Evolutionary conservation across 2,888 invertebrate species (phyloP).

Genomic region (Erpobdella octoculata): DNA sequence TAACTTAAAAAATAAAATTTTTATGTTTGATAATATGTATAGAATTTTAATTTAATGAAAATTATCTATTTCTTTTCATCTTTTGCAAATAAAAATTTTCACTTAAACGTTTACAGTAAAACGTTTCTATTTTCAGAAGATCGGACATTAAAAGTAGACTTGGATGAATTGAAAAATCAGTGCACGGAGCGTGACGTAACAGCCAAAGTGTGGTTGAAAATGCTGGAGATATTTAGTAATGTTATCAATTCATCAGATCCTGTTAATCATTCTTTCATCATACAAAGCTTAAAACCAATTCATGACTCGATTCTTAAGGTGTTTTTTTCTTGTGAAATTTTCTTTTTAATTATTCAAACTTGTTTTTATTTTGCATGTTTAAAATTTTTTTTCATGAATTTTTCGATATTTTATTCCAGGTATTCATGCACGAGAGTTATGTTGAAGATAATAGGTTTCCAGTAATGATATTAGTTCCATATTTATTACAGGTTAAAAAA

Average conservation of each 20-base stretch:
- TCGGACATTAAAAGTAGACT: neutral
- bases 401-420: neutral
- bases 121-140: neutral
- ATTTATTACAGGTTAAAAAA: neutral
- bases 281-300: neutral
- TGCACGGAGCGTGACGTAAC: neutral
- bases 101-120: neutral
- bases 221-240: neutral
- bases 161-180: neutral
- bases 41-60: too few relatives aligned
- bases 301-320: slow-evolving; percentile 10
- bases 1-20: too few relatives aligned
- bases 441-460: neutral
- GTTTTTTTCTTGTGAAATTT: neutral
- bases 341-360: neutral
- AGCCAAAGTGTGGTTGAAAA: neutral
- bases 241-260: neutral
- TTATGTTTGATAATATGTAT: too few relatives aligned
- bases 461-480: neutral
- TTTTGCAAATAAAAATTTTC: neutral
- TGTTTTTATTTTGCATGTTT: neutral
- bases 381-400: neutral
- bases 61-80: neutral
- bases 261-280: neutral
- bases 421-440: neutral